phyloP scores from a whole-genome alignment of 2,113 vertebrate genomes.

The Bubalus kerabau region DNA sequence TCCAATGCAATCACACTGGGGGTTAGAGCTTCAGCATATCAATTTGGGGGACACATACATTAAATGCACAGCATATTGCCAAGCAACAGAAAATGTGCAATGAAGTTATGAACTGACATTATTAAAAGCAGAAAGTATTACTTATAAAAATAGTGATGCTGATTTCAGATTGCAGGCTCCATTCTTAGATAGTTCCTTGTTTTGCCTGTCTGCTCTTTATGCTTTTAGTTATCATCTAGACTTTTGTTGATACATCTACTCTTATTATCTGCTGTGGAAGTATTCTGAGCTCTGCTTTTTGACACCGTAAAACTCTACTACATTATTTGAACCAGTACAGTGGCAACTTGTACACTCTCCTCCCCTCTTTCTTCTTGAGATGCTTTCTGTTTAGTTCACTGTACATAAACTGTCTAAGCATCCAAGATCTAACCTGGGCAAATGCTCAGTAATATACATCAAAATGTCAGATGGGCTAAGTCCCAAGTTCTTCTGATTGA shows the following conservation, averaged over 20 bases:
- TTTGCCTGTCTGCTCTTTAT: background rate
- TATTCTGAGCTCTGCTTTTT: background rate
- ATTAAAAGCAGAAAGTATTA: background rate
- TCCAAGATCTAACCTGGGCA: background rate
- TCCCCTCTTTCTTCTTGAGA: background rate
- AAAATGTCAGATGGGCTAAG: background rate
- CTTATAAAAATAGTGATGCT: background rate
- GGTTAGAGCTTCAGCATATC: background rate
- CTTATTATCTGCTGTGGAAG: background rate
- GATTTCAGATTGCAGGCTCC: background rate
- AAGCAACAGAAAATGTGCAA: background rate
- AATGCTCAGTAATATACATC: background rate
- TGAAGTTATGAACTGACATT: background rate
- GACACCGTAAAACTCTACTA: background rate
- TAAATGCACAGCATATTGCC: background rate
- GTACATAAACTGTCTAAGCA: background rate
- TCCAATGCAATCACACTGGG: background rate
- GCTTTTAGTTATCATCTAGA: background rate
- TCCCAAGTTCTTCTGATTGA: background rate
- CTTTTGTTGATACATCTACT: background rate
- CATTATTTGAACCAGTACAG: background rate
- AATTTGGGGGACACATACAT: background rate
- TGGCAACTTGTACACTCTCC: background rate
- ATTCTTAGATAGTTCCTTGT: background rate
- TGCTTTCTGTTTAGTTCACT: background rate